Evolutionary conservation across 1,140 invertebrate genomes (phyloP), one percentile per base, ranked within the genome.

Genomic region (Drosophila ficusphila): DNA sequence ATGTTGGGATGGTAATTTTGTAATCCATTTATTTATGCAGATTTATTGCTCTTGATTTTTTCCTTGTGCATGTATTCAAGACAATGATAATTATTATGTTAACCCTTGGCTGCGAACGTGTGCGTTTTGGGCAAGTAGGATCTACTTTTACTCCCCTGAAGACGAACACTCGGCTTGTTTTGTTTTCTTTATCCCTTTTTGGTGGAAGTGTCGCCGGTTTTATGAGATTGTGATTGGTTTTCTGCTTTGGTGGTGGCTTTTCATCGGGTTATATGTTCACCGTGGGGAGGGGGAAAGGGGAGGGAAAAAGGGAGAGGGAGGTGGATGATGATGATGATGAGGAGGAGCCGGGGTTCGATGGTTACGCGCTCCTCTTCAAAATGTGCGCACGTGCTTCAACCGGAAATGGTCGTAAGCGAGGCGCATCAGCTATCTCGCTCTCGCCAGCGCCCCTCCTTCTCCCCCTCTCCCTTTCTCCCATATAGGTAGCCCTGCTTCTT

Each of bases 321-420:
- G n/a, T n/a, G n/a, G n/a, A n/a, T n/a, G n/a, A n/a, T n/a, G n/a
- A n/a, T n/a, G n/a, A n/a, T n/a, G n/a, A 23, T 21, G 31, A 53
- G 60, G 61, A 68, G 48, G 42, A 31, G 46, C 65, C 33, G 44
- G 54, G 62, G 47, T 16, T 42, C 14, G 33, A 46, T 44, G 31
- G 64, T 51, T 74, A 54, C 65, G 60, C 76, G 60, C 76, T 86
- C 68, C 76, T 86, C 81, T 86, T 76, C 61, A 69, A 64, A 52
- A 21, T 52, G 61, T 68, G 64, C 64, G 88, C 88, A 90, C 88
- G 88, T 90, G 88, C 88, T 90, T 77, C 79, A 77, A 90, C 88
- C 88, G 88, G 88, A 90, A 90, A 88, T 61, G 82, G 73, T 62
- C 77, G 81, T 86, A 86, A 88, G 77, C 81, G 77, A 88, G 81